A percentile compares a stretch with the other conserved stretches of the same genome.
Evolutionary conservation across 2,888 invertebrate species (phyloP).

Genomic region (Rhagium mordax): DNA sequence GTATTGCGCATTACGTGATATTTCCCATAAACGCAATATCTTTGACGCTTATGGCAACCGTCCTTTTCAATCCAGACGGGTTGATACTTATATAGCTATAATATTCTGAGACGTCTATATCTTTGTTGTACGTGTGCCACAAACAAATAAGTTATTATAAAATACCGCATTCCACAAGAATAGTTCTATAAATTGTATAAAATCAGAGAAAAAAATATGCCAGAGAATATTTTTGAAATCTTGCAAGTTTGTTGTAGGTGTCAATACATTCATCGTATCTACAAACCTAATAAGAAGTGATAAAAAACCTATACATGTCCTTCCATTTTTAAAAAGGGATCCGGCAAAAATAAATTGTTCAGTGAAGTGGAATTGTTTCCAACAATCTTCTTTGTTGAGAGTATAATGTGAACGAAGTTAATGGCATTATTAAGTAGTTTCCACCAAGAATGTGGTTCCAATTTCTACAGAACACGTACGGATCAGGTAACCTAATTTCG

Average conservation of each 20-base stretch:
- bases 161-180: too few relatives aligned
- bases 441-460: conserved; percentile 43
- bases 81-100: too few relatives aligned
- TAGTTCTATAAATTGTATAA: too few relatives aligned
- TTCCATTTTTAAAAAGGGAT: conserved; percentile 3
- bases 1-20: too few relatives aligned
- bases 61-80: too few relatives aligned
- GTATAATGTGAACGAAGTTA: conserved; percentile 33
- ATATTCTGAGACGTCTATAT: too few relatives aligned
- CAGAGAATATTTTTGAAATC: too few relatives aligned
- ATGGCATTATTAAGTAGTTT: conserved; percentile 42
- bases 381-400: conserved; percentile 30
- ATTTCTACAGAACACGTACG: conserved; percentile 54
- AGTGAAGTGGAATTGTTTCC: conserved; percentile 30
- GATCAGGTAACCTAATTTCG: conserved; percentile 57
- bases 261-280: neutral
- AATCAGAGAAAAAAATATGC: too few relatives aligned
- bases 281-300: neutral
- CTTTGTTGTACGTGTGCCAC: too few relatives aligned
- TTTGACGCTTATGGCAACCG: too few relatives aligned
- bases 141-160: too few relatives aligned
- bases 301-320: neutral
- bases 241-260: neutral
- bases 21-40: too few relatives aligned
- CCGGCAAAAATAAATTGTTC: conserved; percentile 13